Evolutionary conservation across 2,113 vertebrate species (phyloP), one percentile per base, ranked within the genome.

Genomic region (Pelobates fuscus): DNA sequence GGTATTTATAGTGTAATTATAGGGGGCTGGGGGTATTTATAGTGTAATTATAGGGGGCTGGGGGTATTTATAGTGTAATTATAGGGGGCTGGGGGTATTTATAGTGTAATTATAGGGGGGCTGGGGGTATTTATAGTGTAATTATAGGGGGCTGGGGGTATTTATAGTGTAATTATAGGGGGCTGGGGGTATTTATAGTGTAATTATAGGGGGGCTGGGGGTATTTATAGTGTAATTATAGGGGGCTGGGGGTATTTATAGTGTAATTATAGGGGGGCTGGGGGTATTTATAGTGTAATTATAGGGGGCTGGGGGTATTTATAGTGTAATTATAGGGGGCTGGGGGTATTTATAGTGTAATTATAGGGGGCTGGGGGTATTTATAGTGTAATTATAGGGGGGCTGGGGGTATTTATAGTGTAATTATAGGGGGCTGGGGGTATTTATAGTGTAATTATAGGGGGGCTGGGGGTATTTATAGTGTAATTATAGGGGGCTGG

Each of bases 91-190:
- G 30, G 30, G 30, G 8, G 44, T 4, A 17, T 4, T 4, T 4
- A 12, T 2, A 12, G 44, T 4, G 44, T 4, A 12, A 17, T 4
- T 2, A 17, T 4, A 12, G 44, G 44, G 57, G 25, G 63, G 27
- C 41, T 26, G 67, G 70, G 52, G 52, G 52, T 49, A 49, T 49
- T 49, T 49, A 17, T 49, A 17, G 46, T 49, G 46, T 49, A 17
- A 49, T 8, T 17, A 49, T 18, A 17, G 46, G 46, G 46, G 46
- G 46, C 7, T 49, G 46, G 46, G 46, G 46, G 46, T 49, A 49
- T 49, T 49, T 49, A 17, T 49, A 17, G 46, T 10, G 46, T 49
- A 17, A 49, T 49, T n/a, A 49, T 15, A 8, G 46, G 46, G 46
- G n/a, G n/a, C n/a, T n/a, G n/a, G 46, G 46, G 46, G 46, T 49